phyloP scores from a whole-genome alignment of 2,888 invertebrate species.

The Endomychus coccineus region DNA sequence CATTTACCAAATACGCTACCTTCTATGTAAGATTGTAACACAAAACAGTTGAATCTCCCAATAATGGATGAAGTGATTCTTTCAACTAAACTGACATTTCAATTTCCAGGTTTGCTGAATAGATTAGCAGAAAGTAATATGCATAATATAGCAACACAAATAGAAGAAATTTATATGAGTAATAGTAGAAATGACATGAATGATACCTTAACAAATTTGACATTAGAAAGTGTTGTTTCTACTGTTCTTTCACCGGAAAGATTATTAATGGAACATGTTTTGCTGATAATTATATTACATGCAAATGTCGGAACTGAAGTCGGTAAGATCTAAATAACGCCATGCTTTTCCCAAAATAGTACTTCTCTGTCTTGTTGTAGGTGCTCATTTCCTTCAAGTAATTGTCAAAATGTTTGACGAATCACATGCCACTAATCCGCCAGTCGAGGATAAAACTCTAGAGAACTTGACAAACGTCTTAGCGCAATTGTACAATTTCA shows the following conservation, averaged over 20 bases:
- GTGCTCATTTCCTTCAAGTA: slow-evolving; percentile 76
- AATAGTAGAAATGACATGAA: slow-evolving; percentile 82
- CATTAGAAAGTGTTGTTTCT: slow-evolving; percentile 62
- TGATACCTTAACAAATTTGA: slow-evolving; percentile 60
- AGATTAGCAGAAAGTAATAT: slow-evolving; percentile 82
- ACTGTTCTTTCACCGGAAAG: slow-evolving; percentile 60
- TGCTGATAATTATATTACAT: slow-evolving; percentile 76
- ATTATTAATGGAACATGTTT: slow-evolving; percentile 75
- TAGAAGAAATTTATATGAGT: slow-evolving; percentile 71
- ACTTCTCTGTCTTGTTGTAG: no score
- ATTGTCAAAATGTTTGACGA: slow-evolving; percentile 61
- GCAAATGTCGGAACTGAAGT: slow-evolving; percentile 88
- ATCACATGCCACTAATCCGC: slow-evolving; percentile 46
- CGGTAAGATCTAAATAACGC: no score
- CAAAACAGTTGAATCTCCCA: background rate
- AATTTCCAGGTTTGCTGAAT: slow-evolving; percentile 64
- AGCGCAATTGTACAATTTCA: slow-evolving; percentile 81
- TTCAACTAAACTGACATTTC: no score
- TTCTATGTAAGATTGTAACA: background rate
- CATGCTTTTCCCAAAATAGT: no score
- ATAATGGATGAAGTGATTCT: background rate
- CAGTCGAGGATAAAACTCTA: slow-evolving; percentile 67
- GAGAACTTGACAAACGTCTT: slow-evolving; percentile 76
- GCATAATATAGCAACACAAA: slow-evolving; percentile 68
- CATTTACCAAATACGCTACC: background rate